These are phyloP conservation scores for Cantharis flavilabris DNA, from an alignment of 2,888 invertebrate genomes.

Conservation along the genomic window DNA sequence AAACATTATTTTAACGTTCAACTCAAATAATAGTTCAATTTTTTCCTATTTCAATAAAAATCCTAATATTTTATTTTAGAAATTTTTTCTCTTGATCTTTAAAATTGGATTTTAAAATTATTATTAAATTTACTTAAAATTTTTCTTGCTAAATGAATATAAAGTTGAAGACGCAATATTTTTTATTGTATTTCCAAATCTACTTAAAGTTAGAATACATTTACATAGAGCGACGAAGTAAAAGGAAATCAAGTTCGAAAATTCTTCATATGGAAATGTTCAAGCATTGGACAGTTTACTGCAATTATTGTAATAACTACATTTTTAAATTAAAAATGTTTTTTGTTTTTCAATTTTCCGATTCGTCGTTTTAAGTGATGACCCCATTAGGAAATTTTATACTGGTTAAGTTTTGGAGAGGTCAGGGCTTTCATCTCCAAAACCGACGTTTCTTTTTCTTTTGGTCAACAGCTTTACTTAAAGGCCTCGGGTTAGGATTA, in stretches of 20 bases:
- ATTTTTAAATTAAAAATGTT: neutral
- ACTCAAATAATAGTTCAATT: neutral
- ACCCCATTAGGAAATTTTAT: constrained; percentile 18
- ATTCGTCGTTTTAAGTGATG: constrained; percentile 19
- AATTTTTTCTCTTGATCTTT: neutral
- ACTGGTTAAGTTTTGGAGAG: constrained; percentile 8
- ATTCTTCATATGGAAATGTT: neutral
- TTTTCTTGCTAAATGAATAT: neutral
- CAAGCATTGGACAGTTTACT: neutral
- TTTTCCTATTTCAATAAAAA: neutral
- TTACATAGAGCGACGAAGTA: neutral
- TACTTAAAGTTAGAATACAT: neutral
- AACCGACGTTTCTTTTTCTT: constrained; percentile 17
- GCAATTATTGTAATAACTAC: neutral
- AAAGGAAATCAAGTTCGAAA: neutral
- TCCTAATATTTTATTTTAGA: neutral
- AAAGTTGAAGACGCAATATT: neutral
- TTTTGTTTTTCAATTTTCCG: constrained; percentile 7
- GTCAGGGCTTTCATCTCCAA: constrained; percentile 19
- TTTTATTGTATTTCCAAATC: neutral
- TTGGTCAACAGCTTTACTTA: constrained; percentile 24
- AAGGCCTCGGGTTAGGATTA: constrained; percentile 20
- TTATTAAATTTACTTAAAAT: neutral
- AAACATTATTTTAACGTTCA: neutral
- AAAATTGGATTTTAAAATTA: neutral